Base-by-base conservation (phyloP, 2,888 invertebrate genomes). In the Aricia artaxerxes region DNA sequence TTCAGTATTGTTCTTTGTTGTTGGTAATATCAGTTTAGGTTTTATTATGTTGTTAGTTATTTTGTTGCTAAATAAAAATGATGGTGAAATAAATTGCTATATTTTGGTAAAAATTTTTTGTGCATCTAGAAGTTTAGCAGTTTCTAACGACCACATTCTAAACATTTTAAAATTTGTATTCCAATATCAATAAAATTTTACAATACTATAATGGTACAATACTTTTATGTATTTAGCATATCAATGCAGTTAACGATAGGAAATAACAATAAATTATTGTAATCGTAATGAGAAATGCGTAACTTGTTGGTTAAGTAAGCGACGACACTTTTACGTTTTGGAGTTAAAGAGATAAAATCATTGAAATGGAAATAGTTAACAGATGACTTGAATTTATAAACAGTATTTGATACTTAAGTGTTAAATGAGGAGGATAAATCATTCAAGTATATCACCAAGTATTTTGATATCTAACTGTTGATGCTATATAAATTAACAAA, bases 341-440 rank as follows among this genome's bases (percentile, higher is more conserved):
- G 75, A 79, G 81, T 82, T 82, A 81, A 81, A 80, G 80, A 79
- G 82, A 80, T 81, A 82, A 77, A 79, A 77, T 78, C 79, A 81
- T 82, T 82, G 81, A 79, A 79, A 79, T 78, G 77, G 72, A 78
- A 81, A 79, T 76, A 78, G 79, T 81, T 79, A 80, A 64, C 31
- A 57, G 44, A 73, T 40, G 40, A 38, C 44, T 73, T 73, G 73
- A 73, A 78, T 78, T 60, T 61, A 78, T 75, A 61, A 40, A 78
- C 61, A 73, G 73, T 78, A 57, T 64, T 44, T 73, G 75, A 75
- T 75, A 78, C 60, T 75, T 75, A 75, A 44, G 73, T 61, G 75
- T 78, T 78, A 75, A 78, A 78, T 75, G 73, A 75, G 40, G 24
- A 35, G 24, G 44, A 78, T 78, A 73, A 78, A 78, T 73, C 73